phyloP scores from a whole-genome alignment of 2,888 invertebrate genomes.

The Bembecia ichneumoniformis region DNA sequence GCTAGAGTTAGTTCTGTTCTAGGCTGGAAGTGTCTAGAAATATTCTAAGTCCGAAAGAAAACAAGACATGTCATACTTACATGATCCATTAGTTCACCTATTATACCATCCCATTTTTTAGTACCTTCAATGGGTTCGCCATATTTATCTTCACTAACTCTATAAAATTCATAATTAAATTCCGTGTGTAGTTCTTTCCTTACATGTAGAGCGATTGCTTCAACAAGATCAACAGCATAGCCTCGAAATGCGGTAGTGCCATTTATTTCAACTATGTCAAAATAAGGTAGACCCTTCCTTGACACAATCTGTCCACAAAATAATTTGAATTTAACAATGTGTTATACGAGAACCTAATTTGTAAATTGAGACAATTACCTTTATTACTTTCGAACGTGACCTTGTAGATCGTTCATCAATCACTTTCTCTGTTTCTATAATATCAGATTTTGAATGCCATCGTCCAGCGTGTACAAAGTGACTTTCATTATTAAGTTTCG shows the following conservation, averaged over 20 bases:
- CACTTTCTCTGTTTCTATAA: slow-evolving; percentile 27
- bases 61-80: slow-evolving; percentile 53
- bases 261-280: slow-evolving; percentile 23
- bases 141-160: slow-evolving; percentile 76
- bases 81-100: slow-evolving; percentile 80
- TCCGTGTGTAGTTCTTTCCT: slow-evolving; percentile 23
- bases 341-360: not conserved
- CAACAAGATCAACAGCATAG: slow-evolving; percentile 89
- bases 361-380: not conserved
- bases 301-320: slow-evolving; percentile 73
- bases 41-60: too few species aligned
- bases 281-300: slow-evolving; percentile 40
- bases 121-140: slow-evolving; percentile 77
- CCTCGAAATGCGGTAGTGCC: slow-evolving; percentile 76
- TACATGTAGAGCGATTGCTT: slow-evolving; percentile 74
- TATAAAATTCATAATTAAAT: slow-evolving; percentile 76
- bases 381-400: slow-evolving; percentile 36
- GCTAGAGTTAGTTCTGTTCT: too few species aligned
- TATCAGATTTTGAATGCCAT: slow-evolving; percentile 61
- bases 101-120: slow-evolving; percentile 83
- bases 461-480: slow-evolving; percentile 68
- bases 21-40: too few species aligned
- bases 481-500: slow-evolving; percentile 62
- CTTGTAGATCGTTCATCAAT: slow-evolving; percentile 38
- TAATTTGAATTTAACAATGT: not conserved